phyloP scores from a whole-genome alignment of 1,140 invertebrate genomes.

The Drosophila murphyi region DNA sequence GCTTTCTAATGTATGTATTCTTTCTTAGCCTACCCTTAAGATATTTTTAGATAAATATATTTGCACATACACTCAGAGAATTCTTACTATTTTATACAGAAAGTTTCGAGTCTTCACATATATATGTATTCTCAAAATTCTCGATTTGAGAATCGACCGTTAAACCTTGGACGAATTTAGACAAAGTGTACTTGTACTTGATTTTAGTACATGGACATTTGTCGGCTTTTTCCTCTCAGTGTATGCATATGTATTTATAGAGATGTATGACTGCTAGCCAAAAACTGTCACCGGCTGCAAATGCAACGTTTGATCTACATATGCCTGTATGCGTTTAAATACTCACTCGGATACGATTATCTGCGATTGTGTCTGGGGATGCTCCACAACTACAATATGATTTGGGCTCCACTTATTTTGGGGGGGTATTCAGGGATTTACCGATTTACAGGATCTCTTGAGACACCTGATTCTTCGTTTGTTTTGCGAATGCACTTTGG shows the following conservation, averaged over 20 bases:
- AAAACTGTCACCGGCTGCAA: not conserved
- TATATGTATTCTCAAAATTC: not conserved
- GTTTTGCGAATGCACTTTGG: constrained; percentile 3
- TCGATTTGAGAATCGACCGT: too few species aligned
- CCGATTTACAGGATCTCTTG: not conserved
- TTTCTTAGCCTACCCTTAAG: constrained; percentile 17
- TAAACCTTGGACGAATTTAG: too few species aligned
- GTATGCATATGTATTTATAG: not conserved
- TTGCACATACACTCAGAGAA: constrained; percentile 5
- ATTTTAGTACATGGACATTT: too few species aligned
- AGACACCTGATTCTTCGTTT: constrained; percentile 2
- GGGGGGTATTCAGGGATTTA: constrained; percentile 10
- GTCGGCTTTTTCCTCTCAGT: not conserved
- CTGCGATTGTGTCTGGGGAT: not conserved
- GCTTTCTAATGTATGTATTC: constrained; percentile 12
- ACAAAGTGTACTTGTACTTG: too few species aligned
- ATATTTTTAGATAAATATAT: constrained; percentile 28
- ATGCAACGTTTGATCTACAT: constrained; percentile 8
- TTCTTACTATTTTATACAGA: too few species aligned
- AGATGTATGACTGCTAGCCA: constrained; percentile 5
- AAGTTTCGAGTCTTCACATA: not conserved
- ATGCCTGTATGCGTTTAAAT: not conserved
- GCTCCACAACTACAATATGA: not conserved
- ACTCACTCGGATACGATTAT: constrained; percentile 10
- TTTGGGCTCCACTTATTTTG: not conserved